Conservation (phyloP, 1,140 invertebrate species). For the Neocloeon triangulifer region DNA sequence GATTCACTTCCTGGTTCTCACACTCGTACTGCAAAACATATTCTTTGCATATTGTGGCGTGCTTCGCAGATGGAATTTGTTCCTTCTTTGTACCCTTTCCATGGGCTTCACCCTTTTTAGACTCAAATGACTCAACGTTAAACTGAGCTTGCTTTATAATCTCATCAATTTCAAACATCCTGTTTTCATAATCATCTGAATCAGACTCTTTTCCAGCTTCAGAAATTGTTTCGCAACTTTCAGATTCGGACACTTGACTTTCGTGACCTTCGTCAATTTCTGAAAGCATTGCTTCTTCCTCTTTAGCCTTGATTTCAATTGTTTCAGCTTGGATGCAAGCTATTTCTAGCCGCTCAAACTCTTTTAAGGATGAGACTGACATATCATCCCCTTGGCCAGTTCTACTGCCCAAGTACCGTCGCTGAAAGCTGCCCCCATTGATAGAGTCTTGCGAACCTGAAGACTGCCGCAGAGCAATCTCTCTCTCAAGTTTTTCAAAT, state of each 20-base stretch:
- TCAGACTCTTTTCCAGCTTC: slow-evolving; percentile 24
- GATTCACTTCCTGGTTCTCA: too few relatives aligned
- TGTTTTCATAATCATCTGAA: slow-evolving; percentile 38
- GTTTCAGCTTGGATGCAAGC: slow-evolving; percentile 63
- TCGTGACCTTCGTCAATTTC: slow-evolving; percentile 44
- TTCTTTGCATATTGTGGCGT: too few relatives aligned
- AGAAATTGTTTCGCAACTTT: slow-evolving; percentile 42
- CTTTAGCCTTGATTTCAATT: slow-evolving; percentile 57
- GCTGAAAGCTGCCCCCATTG: slow-evolving; percentile 42
- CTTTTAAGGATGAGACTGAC: slow-evolving; percentile 76
- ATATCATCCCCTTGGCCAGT: slow-evolving; percentile 66
- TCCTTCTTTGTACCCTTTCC: too few relatives aligned
- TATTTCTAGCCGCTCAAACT: slow-evolving; percentile 80
- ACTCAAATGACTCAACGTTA: too few relatives aligned
- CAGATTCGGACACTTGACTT: slow-evolving; percentile 33
- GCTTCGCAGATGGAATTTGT: too few relatives aligned
- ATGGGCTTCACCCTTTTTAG: too few relatives aligned
- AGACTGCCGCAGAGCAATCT: slow-evolving; percentile 27
- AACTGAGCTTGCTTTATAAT: slow-evolving; percentile 45
- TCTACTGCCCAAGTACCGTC: slow-evolving; percentile 31
- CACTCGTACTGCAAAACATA: too few relatives aligned
- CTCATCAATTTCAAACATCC: slow-evolving; percentile 49
- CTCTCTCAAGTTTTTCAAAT: slow-evolving; percentile 74
- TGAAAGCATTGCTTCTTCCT: slow-evolving; percentile 53
- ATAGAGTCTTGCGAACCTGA: slow-evolving; percentile 13